Base-by-base conservation (phyloP, 2,888 invertebrate genomes). In the Fragum fragum region DNA sequence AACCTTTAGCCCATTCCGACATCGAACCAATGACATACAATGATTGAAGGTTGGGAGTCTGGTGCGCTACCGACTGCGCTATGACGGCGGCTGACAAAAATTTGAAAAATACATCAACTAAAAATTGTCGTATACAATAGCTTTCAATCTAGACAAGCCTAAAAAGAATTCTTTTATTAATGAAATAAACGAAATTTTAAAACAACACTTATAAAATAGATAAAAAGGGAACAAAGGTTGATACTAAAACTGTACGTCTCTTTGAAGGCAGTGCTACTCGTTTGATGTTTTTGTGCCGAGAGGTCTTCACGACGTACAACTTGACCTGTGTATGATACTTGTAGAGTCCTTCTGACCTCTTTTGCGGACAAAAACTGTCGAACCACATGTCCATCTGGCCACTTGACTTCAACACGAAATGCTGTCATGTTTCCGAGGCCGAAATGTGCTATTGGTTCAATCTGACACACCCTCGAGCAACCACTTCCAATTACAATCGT, bases 371-470 rank as follows among this genome's bases (percentile, higher is more conserved):
- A 42, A 61, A 79, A 78, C 36, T 57, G 42, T 26, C 70, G 29
- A 36, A 83, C 57, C 66, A 18, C 52, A 36, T 83, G 83, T 0
- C 90, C 90, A 74, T 90, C 88, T 14, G 89, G 81, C 91, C 91
- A 91, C 28, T 70, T 74, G 1, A 91, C 76, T 16, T 36, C 59
- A 11, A 91, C 14, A 26, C 73, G 47, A n/a, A 55, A 55, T 6
- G 86, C 78, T 6, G 26, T 29, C 1, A 76, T 52, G 9, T 76
- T 21, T 0, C 88, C 89, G 7, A 92, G 76, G n/a, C 92, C 93
- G 79, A 93, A 92, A 81, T 93, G 93, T 29, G 92, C 91, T 0
- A 91, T 87, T 1, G 92, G 92, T 79, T 93, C 93, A 87, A 90
- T 90, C 79, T 92, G 90, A 78, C 92, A 91, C 59, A 90, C 83